Base-by-base conservation (phyloP, 2,888 invertebrate genomes). In the Carcina quercana region DNA sequence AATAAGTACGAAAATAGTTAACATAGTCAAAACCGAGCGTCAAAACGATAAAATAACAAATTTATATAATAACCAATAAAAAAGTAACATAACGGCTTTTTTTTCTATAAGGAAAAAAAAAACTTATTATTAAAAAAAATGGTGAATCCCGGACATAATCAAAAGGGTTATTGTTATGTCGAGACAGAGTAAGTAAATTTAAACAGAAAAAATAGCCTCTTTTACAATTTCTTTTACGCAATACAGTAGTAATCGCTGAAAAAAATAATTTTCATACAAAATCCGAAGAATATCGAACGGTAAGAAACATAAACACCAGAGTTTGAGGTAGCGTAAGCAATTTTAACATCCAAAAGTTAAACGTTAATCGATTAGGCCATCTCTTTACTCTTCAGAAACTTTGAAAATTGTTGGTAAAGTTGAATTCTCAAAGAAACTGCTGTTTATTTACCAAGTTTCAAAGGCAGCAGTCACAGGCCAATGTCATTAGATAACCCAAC, bases 391-490 rank as follows among this genome's bases (percentile, higher is more conserved):
- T 17, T 30, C 11, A 15, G 10, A 22, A 24, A 30, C 22, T 30
- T 24, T 3, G 19, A 21, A 29, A 21, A 21, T 19, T 20, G 14
- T 20, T 30, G 31, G 27, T 25, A 31, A 21, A 37, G 38, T 33
- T 25, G 15, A 26, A 28, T 24, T 30, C 11, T 30, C 34, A 32
- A 37, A 38, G 35, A 47, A 27, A 14, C 45, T 34, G 41, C 30
- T 34, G 39, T 34, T 39, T 43, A 40, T 45, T 50, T 34, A 35
- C 30, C 32, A 19, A 46, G 43, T 48, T 50, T 19, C 25, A 28
- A 28, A 27, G 37, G 21, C 26, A 30, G 35, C 30, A 33, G 30
- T 32, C 34, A 14, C 30, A 26, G 30, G 15, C 27, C 41, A 42
- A 42, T 40, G 40, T 46, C 40, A 47, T 30, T 24, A 30, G 24